Evolutionary conservation across 2,888 invertebrate genomes (phyloP).

Genomic region (Thymelicus acteon): DNA sequence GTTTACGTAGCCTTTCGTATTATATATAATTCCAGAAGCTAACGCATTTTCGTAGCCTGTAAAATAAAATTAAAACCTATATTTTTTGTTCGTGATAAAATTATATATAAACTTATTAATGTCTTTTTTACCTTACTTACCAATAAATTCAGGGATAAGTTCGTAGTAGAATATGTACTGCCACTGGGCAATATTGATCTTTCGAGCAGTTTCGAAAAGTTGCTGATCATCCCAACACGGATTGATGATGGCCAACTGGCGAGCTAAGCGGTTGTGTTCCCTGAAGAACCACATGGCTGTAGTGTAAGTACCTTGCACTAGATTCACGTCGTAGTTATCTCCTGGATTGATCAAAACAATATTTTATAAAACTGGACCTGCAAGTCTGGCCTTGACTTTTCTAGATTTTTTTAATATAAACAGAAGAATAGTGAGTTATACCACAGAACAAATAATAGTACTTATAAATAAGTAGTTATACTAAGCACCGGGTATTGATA

Average conservation of each 20-base stretch:
- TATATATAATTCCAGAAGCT: conserved; percentile 44
- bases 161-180: conserved; percentile 59
- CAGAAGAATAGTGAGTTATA: too few species aligned
- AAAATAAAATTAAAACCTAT: not conserved
- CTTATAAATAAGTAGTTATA: too few species aligned
- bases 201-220: conserved; percentile 56
- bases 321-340: not conserved
- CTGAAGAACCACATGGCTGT: conserved; percentile 57
- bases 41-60: conserved; percentile 21
- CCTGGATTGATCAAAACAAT: not conserved
- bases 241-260: conserved; percentile 50
- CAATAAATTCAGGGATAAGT: conserved; percentile 54
- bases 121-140: conserved; percentile 46
- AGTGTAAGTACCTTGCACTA: not conserved
- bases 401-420: too few species aligned
- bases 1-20: conserved; percentile 70
- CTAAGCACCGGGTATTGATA: too few species aligned
- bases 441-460: too few species aligned
- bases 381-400: too few species aligned
- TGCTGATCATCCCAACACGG: conserved; percentile 61
- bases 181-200: conserved; percentile 58
- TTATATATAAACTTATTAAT: too few species aligned
- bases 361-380: not conserved
- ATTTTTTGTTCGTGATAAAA: not conserved
- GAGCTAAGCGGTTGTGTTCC: conserved; percentile 58